Conservation (phyloP, 2,888 invertebrate species). For the Embidobia sp. region DNA sequence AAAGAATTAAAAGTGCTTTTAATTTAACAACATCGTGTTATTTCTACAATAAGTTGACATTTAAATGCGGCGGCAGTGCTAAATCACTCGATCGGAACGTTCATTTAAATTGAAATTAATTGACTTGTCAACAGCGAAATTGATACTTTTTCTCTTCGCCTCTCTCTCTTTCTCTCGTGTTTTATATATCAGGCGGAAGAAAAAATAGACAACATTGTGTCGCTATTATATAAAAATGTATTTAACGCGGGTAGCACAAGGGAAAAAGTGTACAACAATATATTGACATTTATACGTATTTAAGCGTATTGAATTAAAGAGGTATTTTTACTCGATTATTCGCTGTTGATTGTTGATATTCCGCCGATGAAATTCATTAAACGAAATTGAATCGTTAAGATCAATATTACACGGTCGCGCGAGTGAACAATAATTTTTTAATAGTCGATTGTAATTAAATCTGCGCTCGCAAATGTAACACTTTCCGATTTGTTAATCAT, state of each 20-base stretch:
- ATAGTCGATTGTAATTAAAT: too few relatives aligned
- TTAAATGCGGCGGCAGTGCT: constrained; percentile 30
- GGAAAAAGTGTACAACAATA: not conserved
- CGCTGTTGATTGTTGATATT: constrained; percentile 9
- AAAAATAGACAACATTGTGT: constrained; percentile 20
- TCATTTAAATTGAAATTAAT: constrained; percentile 56
- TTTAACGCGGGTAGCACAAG: constrained; percentile 1
- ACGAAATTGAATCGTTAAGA: not conserved
- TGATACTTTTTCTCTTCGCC: constrained; percentile 18
- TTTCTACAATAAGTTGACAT: constrained; percentile 47
- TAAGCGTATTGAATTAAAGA: not conserved
- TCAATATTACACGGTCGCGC: not conserved
- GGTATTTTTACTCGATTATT: constrained; percentile 12
- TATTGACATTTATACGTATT: constrained; percentile 17
- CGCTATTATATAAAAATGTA: constrained; percentile 26
- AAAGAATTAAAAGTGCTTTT: constrained; percentile 25
- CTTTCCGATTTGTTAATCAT: constrained; percentile 1
- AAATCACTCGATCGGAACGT: constrained; percentile 42
- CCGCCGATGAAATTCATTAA: constrained; percentile 1
- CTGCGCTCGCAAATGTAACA: constrained; percentile 16
- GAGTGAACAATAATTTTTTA: not conserved
- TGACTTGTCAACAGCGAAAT: constrained; percentile 59
- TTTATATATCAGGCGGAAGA: constrained; percentile 12
- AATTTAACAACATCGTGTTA: constrained; percentile 33
- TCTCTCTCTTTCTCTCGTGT: constrained; percentile 10